Evolutionary conservation across 1,140 invertebrate species (phyloP).

Genomic region (Drepana arcuata): DNA sequence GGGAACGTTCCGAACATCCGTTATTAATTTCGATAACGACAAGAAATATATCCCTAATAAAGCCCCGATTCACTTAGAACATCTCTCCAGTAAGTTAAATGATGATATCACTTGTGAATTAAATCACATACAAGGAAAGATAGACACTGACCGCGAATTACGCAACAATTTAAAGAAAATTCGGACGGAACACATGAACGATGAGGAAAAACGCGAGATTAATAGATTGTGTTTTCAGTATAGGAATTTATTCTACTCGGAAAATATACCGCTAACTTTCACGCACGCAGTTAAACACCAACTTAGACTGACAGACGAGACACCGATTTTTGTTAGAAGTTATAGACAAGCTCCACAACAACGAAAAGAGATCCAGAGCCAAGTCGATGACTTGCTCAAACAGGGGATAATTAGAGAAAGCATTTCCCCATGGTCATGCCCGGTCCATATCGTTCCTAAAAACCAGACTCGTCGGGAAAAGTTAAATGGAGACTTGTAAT

Average conservation of each 20-base stretch:
- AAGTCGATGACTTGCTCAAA: slow-evolving; percentile 3
- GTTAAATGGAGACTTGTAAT: slow-evolving; percentile 10
- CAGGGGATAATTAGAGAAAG: slow-evolving; percentile 1
- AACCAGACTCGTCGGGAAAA: slow-evolving; percentile 9
- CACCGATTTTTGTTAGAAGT: slow-evolving; percentile 4
- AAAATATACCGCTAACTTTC: slow-evolving; percentile 17
- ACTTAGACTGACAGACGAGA: slow-evolving; percentile 1
- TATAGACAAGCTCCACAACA: neutral
- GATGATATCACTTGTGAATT: too few species aligned
- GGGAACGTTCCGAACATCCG: too few species aligned
- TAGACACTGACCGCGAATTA: too few species aligned
- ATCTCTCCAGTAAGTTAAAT: too few species aligned
- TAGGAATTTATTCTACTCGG: slow-evolving; percentile 23
- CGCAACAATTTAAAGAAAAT: slow-evolving; percentile 23
- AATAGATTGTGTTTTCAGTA: slow-evolving; percentile 19
- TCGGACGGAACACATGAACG: slow-evolving; percentile 16
- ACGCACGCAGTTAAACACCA: slow-evolving; percentile 12
- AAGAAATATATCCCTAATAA: too few species aligned
- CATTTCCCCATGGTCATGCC: neutral
- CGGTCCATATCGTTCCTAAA: slow-evolving; percentile 4
- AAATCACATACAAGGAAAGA: too few species aligned
- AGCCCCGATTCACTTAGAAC: too few species aligned
- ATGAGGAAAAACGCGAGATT: slow-evolving; percentile 16
- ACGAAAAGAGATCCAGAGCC: slow-evolving; percentile 1
- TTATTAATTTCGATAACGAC: too few species aligned